phyloP scores from a whole-genome alignment of 2,888 invertebrate species.

The Heliconius sara region DNA sequence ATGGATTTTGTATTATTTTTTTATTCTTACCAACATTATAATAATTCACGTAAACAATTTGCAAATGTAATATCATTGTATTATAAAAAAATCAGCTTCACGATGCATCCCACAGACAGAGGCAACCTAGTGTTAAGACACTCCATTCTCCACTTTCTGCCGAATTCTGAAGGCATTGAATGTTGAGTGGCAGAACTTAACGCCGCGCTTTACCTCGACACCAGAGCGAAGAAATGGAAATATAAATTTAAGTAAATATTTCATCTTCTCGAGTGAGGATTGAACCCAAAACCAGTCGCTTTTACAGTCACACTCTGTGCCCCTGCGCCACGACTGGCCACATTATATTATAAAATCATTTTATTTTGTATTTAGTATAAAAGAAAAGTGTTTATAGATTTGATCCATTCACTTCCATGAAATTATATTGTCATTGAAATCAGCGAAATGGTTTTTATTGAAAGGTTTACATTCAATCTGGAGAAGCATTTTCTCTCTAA shows the following conservation, averaged over 20 bases:
- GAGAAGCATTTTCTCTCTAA: conserved; percentile 53
- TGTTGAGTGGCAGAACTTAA: no score
- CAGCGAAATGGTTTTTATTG: conserved; percentile 51
- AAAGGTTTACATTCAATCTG: conserved; percentile 53
- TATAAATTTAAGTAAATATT: no score
- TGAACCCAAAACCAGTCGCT: no score
- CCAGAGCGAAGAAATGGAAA: no score
- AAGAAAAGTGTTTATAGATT: conserved; percentile 38
- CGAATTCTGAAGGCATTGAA: no score
- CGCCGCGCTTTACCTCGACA: no score
- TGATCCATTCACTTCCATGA: conserved; percentile 42
- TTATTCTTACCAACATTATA: not conserved
- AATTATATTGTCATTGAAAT: conserved; percentile 49
- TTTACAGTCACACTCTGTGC: no score
- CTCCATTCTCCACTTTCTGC: no score
- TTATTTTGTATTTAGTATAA: conserved; percentile 40
- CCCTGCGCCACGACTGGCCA: no score
- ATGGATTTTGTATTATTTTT: not conserved
- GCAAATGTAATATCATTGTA: not conserved
- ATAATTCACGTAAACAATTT: not conserved
- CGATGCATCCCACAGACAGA: no score
- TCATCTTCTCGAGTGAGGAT: no score
- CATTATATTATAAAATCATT: not conserved
- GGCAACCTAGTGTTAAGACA: no score
- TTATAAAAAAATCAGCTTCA: not conserved